Conservation (phyloP, 1,140 invertebrate genomes). For the Panulirus ornatus region DNA sequence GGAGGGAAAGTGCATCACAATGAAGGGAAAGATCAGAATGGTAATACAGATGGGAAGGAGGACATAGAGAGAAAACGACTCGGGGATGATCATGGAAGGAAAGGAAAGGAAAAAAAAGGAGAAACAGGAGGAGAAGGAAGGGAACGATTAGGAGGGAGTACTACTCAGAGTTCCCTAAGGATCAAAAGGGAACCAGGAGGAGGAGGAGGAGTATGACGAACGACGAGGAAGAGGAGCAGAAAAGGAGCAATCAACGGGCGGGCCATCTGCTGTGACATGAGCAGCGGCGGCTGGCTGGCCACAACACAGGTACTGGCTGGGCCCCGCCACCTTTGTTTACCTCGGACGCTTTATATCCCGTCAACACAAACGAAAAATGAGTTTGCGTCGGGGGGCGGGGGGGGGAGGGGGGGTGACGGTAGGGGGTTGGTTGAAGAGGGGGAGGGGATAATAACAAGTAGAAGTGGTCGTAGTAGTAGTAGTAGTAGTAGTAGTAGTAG, state of each 20-base stretch:
- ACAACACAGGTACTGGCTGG: not conserved
- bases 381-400: not conserved
- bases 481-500: not conserved
- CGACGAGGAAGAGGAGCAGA: not conserved
- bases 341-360: not conserved
- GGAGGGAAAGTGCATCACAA: not conserved
- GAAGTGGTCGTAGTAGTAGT: not conserved
- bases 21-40: not conserved
- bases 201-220: not conserved
- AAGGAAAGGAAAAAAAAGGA: not conserved
- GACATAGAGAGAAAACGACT: not conserved
- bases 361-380: conserved; percentile 5
- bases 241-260: too few species aligned
- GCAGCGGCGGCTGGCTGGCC: not conserved
- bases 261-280: not conserved
- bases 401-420: not conserved
- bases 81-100: not conserved
- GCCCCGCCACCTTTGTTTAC: not conserved
- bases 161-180: not conserved
- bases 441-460: not conserved
- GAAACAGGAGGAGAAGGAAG: not conserved
- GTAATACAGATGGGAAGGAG: not conserved
- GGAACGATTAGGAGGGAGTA: not conserved
- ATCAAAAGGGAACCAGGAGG: not conserved
- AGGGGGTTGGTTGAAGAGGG: not conserved